These are phyloP conservation scores for Halcyon smyrnensis DNA, from an alignment of 2,797 vertebrate species.

Conservation along the genomic window DNA sequence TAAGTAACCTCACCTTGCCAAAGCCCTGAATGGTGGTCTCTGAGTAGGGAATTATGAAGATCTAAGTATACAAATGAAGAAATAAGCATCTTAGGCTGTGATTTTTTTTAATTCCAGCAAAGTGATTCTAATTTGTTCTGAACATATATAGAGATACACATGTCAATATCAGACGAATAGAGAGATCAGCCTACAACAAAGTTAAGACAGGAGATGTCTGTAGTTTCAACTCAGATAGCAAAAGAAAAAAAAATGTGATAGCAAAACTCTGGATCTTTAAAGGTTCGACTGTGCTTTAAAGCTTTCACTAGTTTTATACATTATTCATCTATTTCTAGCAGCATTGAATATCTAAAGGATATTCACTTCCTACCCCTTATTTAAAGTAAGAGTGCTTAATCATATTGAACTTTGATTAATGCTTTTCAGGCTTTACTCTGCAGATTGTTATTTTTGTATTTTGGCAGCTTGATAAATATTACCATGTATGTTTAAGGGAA, in stretches of 20 bases:
- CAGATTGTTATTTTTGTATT: conserved; percentile 11
- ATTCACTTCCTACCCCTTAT: conserved; percentile 42
- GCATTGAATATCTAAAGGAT: conserved; percentile 12
- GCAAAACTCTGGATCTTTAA: conserved; percentile 17
- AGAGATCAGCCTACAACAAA: neutral
- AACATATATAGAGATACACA: neutral
- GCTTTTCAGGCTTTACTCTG: conserved; percentile 53
- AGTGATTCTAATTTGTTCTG: neutral
- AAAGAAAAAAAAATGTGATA: neutral
- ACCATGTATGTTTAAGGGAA: conserved; percentile 16
- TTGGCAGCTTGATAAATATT: conserved; percentile 50
- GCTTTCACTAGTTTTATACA: conserved; percentile 51
- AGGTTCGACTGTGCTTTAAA: conserved; percentile 16
- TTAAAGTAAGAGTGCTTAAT: conserved; percentile 51
- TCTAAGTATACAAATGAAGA: neutral
- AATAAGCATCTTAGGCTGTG: neutral
- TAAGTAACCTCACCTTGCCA: neutral
- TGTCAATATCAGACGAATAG: neutral
- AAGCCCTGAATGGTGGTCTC: neutral
- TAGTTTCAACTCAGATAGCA: neutral
- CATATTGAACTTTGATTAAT: conserved; percentile 56
- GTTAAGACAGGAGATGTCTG: neutral
- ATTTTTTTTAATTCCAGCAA: neutral
- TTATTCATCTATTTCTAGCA: conserved; percentile 51
- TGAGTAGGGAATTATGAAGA: neutral